Conservation (phyloP, 2,888 invertebrate genomes). For the Lycocerus yunnanus region DNA sequence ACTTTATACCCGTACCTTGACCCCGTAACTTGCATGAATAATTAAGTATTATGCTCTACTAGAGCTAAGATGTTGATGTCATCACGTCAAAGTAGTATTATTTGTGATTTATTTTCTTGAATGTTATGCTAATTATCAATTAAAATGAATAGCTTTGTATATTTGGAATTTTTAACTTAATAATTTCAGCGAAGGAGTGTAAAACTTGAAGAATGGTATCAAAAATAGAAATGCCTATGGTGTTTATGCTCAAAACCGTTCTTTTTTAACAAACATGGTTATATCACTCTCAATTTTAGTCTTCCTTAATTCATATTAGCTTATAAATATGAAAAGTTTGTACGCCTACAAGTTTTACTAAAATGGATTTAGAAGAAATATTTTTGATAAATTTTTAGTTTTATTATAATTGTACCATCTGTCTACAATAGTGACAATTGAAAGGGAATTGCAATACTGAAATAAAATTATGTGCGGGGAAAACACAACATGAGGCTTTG, state of each 20-base stretch:
- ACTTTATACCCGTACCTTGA: not conserved
- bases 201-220: not conserved
- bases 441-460: no score
- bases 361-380: not conserved
- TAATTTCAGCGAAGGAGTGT: not conserved
- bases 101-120: slow-evolving; percentile 15
- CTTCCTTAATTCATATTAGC: not conserved
- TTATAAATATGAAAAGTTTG: not conserved
- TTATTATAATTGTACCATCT: not conserved
- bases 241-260: not conserved
- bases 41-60: not conserved
- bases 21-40: not conserved
- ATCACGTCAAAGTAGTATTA: slow-evolving; percentile 8
- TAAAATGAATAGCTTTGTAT: not conserved
- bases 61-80: slow-evolving; percentile 6
- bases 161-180: not conserved
- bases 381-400: not conserved
- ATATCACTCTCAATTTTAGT: not conserved
- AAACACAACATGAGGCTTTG: no score
- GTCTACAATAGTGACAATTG: not conserved
- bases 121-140: slow-evolving; percentile 14
- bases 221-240: not conserved
- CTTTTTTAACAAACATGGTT: not conserved
- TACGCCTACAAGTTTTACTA: not conserved
- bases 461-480: no score